Evolutionary conservation across 2,113 vertebrate species (phyloP), one percentile per base, ranked within the genome.

Genomic region (Machaerirhynchus nigripectus): DNA sequence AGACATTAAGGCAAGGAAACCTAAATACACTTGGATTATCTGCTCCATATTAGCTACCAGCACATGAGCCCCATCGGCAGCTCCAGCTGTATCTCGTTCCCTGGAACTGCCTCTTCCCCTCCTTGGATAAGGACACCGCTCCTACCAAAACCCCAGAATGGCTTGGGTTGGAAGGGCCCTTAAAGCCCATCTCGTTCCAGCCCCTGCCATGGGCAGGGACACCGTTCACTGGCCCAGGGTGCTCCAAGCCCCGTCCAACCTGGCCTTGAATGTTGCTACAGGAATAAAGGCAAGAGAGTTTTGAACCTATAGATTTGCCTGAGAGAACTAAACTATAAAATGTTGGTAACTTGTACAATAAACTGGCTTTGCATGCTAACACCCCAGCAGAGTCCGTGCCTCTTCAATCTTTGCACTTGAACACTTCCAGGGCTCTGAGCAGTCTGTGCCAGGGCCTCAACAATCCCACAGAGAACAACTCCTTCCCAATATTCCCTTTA

Each of bases 221-320:
- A 64, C 4, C 9, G 56, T 4, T 65, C 75, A 42, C 35, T 18
- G 1, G 0, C 1, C 20, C 35, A 80, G 65, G 17, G 0, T 31
- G 50, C 35, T 75, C 35, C 42, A n/a, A 56, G 42, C 22, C n/a
- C 42, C 0, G 0, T 40, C n/a, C 75, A 71, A 1, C 11, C 30
- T 31, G 21, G 49, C 30, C 26, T 73, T 12, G 11, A 0, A 35
- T 44, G 42, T 42, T 17, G 42, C 42, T 42, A 42, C 17, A 42
- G 42, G 17, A 44, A 44, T 44, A 44, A 44, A 44, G 42, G 42
- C 42, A 44, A 44, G 16, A 44, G 17, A 44, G 42, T 44, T 44
- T 44, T 44, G 17, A 44, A 44, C 16, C 42, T 44, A 44, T 42
- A 42, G 16, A 44, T 44, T 44, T 18, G 42, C 42, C 17, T 44